These are phyloP conservation scores for Vulpes ferrilata DNA, from an alignment of 2,113 vertebrate species.

Conservation along the genomic window DNA sequence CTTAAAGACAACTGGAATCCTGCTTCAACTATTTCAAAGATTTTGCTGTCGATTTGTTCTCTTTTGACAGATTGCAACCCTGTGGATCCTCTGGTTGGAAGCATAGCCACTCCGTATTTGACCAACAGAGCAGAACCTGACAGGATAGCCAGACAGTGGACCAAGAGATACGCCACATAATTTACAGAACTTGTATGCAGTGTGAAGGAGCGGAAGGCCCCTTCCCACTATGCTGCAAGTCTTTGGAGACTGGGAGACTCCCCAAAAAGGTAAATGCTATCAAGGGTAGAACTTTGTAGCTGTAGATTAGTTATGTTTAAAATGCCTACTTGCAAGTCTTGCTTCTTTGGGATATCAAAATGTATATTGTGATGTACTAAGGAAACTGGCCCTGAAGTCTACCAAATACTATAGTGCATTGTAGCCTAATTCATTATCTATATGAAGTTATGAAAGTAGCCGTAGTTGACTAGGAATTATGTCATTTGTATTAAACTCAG, in stretches of 20 bases:
- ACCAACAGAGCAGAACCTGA: conserved; percentile 98
- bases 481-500: conserved; percentile 96
- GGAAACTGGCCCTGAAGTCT: conserved; percentile 97
- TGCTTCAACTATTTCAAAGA: conserved; percentile 96
- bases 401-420: conserved; percentile 98
- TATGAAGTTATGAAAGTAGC: conserved; percentile 95
- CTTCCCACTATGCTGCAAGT: conserved; percentile 94
- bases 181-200: conserved; percentile 88
- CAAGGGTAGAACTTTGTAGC: conserved; percentile 96
- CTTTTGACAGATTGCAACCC: conserved; percentile 97
- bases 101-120: conserved; percentile 98
- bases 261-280: conserved; percentile 92
- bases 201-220: conserved; percentile 91
- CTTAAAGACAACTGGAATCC: conserved; percentile 97
- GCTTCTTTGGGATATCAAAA: conserved; percentile 99
- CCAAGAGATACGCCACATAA: conserved; percentile 98
- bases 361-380: conserved; percentile 98
- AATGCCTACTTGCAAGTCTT: conserved; percentile 97
- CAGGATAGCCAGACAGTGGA: conserved; percentile 98
- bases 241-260: conserved; percentile 93
- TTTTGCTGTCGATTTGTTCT: conserved; percentile 96
- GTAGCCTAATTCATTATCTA: conserved; percentile 98
- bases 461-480: conserved; percentile 95
- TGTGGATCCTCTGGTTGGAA: conserved; percentile 96
- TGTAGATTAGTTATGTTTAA: conserved; percentile 97